Evolutionary conservation across 1,140 invertebrate species (phyloP).

Genomic region (Lucilia cuprina): DNA sequence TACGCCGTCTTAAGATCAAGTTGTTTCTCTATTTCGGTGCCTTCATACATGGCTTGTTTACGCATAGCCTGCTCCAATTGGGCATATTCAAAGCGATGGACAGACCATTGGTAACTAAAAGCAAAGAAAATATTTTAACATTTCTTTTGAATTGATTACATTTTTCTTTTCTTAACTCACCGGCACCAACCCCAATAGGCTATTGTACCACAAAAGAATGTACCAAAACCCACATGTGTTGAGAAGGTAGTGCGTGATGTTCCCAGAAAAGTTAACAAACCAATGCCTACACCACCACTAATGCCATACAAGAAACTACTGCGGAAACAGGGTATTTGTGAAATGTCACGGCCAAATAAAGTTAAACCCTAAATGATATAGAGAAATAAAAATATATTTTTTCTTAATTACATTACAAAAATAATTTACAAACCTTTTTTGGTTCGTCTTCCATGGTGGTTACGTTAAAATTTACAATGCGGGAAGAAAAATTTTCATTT

Average conservation of each 20-base stretch:
- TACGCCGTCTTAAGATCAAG: constrained; percentile 51
- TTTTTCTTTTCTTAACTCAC: constrained; percentile 36
- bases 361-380: constrained; percentile 43
- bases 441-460: constrained; percentile 35
- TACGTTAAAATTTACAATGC: background rate
- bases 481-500: background rate
- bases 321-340: constrained; percentile 71
- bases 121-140: background rate
- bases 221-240: constrained; percentile 64
- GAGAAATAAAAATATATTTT: constrained; percentile 28
- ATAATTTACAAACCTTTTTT: constrained; percentile 20
- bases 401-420: background rate
- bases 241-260: constrained; percentile 66
- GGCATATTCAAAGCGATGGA: constrained; percentile 61
- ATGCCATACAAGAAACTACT: constrained; percentile 70
- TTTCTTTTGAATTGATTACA: background rate
- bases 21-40: constrained; percentile 54
- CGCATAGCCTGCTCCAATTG: constrained; percentile 60
- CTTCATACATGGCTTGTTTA: constrained; percentile 59
- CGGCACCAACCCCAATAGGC: constrained; percentile 67
- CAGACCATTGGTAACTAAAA: constrained; percentile 63
- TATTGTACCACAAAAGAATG: constrained; percentile 66
- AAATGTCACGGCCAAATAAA: constrained; percentile 67
- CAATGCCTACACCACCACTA: constrained; percentile 65
- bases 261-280: constrained; percentile 67